Evolutionary conservation across 2,888 invertebrate genomes (phyloP), one percentile per base, ranked within the genome.

Genomic region (Teinopalpus imperialis): DNA sequence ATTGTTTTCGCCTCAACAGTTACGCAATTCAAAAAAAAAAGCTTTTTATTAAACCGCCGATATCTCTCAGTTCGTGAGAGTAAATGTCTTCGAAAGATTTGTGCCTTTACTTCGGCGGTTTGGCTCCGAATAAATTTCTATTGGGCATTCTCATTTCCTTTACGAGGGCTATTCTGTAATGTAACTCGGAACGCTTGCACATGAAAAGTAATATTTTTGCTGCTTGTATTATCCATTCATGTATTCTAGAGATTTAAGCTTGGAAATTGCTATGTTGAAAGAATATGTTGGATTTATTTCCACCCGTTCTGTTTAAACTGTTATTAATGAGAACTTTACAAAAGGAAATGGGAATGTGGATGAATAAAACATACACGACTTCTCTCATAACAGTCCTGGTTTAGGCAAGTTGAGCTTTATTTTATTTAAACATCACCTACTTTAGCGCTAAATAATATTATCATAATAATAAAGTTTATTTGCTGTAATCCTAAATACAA

Each of bases 81-180:
- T 30, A 34, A 52, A 49, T 37, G 46, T 47, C 46, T 49, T 48
- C 43, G 10, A 24, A 51, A 63, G 63, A 61, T 63, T 61, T 64
- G 61, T 61, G 59, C 53, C 54, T 51, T 51, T 56, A 53, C 52
- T 52, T 52, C 47, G 49, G 16, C 31, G 37, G 44, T 44, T 49
- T 44, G 47, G 36, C 35, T 39, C 48, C 52, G 53, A 59, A 65
- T 66, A 63, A 63, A 64, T 66, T 62, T 59, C 55, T 50, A 54
- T 54, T 57, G 59, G 62, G 61, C 61, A 59, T 60, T 62, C 57
- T 63, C 57, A 62, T 66, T 63, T 66, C 65, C 64, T 57, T 43
- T 40, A 41, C 45, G 50, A 27, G 43, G 49, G 48, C 43, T 44
- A 46, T 50, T 51, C 50, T 40, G 52, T 52, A 45, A 45, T 45